Percentiles rank a stretch among this genome's conserved stretches.
These are phyloP conservation scores for Phoenicopterus ruber DNA, from an alignment of 2,113 vertebrate genomes.

Conservation along the genomic window DNA sequence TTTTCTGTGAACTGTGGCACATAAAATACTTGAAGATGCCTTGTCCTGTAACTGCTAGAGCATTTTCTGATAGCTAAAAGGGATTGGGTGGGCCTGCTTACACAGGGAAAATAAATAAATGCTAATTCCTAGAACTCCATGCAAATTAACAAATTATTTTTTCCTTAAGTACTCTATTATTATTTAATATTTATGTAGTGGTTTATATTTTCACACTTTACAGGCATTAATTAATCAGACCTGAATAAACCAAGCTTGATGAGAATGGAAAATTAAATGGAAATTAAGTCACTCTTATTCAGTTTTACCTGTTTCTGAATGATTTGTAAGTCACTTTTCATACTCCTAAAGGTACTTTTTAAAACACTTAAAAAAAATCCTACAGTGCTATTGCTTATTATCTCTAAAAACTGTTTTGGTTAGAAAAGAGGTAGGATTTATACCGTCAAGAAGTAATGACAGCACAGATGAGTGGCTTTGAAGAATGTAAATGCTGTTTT, in stretches of 20 bases:
- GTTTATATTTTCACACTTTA: conserved; percentile 4
- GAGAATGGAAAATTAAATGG: conserved; percentile 17
- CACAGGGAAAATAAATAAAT: background rate
- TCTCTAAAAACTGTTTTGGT: background rate
- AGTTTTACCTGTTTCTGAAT: background rate
- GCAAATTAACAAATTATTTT: background rate
- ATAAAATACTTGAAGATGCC: background rate
- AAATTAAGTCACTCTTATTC: background rate
- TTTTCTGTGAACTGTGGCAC: background rate
- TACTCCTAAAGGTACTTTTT: background rate
- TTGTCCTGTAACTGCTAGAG: background rate
- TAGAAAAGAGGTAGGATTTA: conserved; percentile 7
- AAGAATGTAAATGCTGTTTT: conserved; percentile 9
- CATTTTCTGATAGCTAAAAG: background rate
- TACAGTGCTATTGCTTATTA: background rate
- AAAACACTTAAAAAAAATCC: background rate
- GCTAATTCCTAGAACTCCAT: background rate
- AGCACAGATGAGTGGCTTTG: conserved; percentile 19
- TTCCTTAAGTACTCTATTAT: background rate
- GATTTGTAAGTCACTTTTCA: background rate
- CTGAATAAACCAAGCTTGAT: background rate
- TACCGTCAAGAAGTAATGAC: background rate
- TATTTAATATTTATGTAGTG: conserved; percentile 20
- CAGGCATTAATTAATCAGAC: conserved; percentile 33
- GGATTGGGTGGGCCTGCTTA: background rate